Percentiles rank a stretch among this genome's conserved stretches.
Evolutionary conservation across 2,888 invertebrate genomes (phyloP).

Genomic region (Hyalella azteca): DNA sequence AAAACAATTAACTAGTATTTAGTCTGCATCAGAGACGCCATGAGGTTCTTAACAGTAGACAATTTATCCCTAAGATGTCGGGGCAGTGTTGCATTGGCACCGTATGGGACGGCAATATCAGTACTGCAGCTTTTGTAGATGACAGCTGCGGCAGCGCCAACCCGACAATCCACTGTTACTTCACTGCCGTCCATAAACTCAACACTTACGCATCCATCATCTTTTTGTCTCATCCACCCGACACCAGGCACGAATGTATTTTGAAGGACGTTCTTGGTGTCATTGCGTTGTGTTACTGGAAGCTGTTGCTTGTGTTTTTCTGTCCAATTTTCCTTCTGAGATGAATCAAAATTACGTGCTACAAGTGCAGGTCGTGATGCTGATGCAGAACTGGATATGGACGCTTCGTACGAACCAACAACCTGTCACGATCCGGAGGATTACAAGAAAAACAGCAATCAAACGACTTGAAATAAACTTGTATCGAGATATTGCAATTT

Average conservation of each 20-base stretch:
- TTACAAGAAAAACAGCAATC: no score
- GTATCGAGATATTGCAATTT: no score
- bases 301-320: no score
- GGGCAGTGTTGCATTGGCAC: background rate
- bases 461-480: background rate
- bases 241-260: background rate
- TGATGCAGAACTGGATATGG: background rate
- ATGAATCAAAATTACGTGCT: background rate
- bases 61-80: background rate
- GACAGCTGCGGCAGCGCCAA: background rate
- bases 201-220: background rate
- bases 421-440: no score
- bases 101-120: background rate
- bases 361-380: background rate
- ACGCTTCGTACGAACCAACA: background rate
- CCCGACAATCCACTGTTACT: slow-evolving; percentile 13
- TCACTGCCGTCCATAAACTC: slow-evolving; percentile 20
- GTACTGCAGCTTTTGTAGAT: background rate
- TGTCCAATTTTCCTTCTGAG: no score
- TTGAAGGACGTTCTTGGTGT: no score
- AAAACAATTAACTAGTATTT: background rate
- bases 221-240: slow-evolving; percentile 25
- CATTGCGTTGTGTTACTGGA: no score
- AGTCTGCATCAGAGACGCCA: background rate
- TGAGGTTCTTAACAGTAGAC: slow-evolving; percentile 6